These are phyloP conservation scores for Zophobas morio DNA, from an alignment of 1,140 invertebrate species.

Conservation along the genomic window DNA sequence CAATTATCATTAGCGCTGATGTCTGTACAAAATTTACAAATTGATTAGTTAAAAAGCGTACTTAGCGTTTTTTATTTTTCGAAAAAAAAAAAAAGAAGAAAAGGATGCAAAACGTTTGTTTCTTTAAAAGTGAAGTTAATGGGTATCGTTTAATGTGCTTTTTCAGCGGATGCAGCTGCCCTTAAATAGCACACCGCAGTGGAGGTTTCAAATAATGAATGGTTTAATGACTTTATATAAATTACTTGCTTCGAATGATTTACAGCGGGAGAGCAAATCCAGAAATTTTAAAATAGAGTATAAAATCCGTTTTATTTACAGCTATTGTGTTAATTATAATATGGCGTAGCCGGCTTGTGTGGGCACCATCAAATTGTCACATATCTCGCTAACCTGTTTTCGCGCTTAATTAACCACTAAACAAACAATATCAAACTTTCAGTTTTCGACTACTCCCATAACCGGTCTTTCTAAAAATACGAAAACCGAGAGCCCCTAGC, in stretches of 20 bases:
- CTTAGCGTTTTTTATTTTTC: background rate
- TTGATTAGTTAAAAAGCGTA: constrained; percentile 14
- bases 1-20: constrained; percentile 35
- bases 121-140: too few species aligned
- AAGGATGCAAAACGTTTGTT: too few species aligned
- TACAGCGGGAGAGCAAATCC: too few species aligned
- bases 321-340: constrained; percentile 1
- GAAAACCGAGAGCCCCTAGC: too few species aligned
- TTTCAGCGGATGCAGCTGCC: constrained; percentile 22
- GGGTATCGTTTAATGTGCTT: constrained; percentile 15
- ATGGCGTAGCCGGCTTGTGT: background rate
- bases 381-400: background rate
- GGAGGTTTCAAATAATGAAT: too few species aligned
- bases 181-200: background rate
- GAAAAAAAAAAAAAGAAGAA: too few species aligned
- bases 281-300: background rate
- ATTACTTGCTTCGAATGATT: too few species aligned
- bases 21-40: constrained; percentile 29
- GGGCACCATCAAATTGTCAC: background rate
- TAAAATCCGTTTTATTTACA: background rate
- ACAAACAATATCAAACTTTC: background rate
- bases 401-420: background rate
- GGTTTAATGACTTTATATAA: too few species aligned
- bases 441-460: background rate
- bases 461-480: background rate